phyloP scores from a whole-genome alignment of 2,797 vertebrate species.

The Melopsittacus undulatus region DNA sequence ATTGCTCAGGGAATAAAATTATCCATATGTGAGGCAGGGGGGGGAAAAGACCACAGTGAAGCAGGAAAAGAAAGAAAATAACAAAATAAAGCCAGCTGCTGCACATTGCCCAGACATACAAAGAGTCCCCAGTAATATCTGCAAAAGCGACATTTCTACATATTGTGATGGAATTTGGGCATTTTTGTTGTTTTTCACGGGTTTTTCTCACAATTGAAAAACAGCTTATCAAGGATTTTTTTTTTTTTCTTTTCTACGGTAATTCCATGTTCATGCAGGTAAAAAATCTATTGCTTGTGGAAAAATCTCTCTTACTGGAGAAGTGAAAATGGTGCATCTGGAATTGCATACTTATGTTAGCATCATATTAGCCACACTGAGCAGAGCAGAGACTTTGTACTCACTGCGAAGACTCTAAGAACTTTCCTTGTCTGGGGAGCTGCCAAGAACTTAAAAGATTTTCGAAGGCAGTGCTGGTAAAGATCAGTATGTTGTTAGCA shows the following conservation, averaged over 20 bases:
- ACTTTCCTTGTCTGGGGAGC: background rate
- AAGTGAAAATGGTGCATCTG: background rate
- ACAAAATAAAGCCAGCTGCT: background rate
- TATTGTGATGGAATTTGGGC: background rate
- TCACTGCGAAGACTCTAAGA: background rate
- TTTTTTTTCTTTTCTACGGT: background rate
- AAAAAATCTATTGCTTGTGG: background rate
- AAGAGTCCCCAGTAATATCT: background rate
- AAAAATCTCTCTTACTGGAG: background rate
- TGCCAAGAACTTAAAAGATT: background rate
- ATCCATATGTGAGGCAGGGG: accelerated
- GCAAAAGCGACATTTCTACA: background rate
- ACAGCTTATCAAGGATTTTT: background rate
- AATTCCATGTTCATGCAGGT: background rate
- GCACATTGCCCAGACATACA: background rate
- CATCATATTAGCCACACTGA: background rate
- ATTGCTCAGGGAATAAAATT: background rate
- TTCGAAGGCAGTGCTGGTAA: background rate
- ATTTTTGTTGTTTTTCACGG: background rate
- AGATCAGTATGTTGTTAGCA: background rate
- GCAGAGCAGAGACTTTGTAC: background rate
- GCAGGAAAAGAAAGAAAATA: background rate
- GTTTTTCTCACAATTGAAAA: background rate
- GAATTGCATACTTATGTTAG: background rate
- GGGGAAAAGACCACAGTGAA: accelerated